phyloP scores from a whole-genome alignment of 2,888 invertebrate species.

The Nemotelus pantherinus region DNA sequence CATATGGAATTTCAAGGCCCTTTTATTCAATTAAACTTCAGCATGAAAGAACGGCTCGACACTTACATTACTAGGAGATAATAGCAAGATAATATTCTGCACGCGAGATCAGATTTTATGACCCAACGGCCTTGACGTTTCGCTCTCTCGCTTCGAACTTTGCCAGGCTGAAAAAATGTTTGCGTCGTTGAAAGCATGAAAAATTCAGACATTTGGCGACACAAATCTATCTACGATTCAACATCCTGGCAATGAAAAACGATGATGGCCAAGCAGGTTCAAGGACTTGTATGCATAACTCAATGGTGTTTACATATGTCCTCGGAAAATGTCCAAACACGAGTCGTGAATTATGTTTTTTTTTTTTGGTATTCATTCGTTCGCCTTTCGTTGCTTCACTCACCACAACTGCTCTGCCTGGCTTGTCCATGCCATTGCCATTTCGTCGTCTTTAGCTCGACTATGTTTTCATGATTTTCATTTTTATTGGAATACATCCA shows the following conservation, averaged over 20 bases:
- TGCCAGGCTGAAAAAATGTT: too few species aligned
- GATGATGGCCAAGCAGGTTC: neutral
- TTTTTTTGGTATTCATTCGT: too few species aligned
- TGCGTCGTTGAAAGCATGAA: too few species aligned
- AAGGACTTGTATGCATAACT: neutral
- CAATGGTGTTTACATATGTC: constrained; percentile 15
- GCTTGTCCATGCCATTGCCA: neutral
- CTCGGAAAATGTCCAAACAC: neutral
- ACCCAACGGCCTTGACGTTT: neutral
- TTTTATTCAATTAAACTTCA: too few species aligned
- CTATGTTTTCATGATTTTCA: neutral
- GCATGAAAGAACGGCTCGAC: neutral
- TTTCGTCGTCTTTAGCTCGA: constrained; percentile 2
- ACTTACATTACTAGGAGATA: neutral
- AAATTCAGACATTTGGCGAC: too few species aligned
- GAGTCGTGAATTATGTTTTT: too few species aligned
- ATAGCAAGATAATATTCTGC: neutral
- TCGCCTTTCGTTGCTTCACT: too few species aligned
- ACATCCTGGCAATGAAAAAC: too few species aligned
- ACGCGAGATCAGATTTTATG: neutral
- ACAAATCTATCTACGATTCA: too few species aligned
- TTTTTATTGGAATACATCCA: constrained; percentile 29
- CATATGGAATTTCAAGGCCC: too few species aligned
- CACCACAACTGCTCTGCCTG: too few species aligned
- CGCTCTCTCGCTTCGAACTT: neutral